Percentiles rank a stretch among this genome's conserved stretches.
Conservation (phyloP, 2,113 vertebrate species). For the Bungarus multicinctus region DNA sequence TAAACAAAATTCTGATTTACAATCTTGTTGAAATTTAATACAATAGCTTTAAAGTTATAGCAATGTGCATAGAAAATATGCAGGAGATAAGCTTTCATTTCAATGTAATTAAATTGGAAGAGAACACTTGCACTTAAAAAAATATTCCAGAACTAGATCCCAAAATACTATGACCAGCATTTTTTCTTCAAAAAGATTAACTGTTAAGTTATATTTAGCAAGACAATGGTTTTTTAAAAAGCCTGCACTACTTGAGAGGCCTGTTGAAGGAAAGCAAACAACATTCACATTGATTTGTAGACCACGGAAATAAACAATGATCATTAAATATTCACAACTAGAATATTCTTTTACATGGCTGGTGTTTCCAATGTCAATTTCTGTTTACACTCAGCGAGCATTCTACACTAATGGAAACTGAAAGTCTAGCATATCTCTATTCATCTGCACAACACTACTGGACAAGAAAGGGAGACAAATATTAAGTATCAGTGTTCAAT, state of each 20-base stretch:
- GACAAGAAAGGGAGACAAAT: neutral
- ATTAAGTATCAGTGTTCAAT: neutral
- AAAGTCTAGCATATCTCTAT: neutral
- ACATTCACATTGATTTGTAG: conserved; percentile 63
- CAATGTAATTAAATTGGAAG: conserved; percentile 69
- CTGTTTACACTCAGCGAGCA: conserved; percentile 34
- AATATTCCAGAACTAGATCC: conserved; percentile 68
- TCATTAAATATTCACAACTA: conserved; percentile 52
- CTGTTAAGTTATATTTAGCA: conserved; percentile 69
- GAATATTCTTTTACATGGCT: conserved; percentile 50
- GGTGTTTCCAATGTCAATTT: conserved; percentile 27
- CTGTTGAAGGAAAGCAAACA: conserved; percentile 60
- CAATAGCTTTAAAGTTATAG: conserved; percentile 42
- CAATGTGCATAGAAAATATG: conserved; percentile 62
- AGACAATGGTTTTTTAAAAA: conserved; percentile 44
- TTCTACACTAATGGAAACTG: neutral
- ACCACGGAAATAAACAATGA: conserved; percentile 44
- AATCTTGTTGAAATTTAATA: conserved; percentile 46
- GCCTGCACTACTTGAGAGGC: conserved; percentile 59
- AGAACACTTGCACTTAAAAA: conserved; percentile 65
- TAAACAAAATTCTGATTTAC: conserved; percentile 28
- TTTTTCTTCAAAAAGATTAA: conserved; percentile 65
- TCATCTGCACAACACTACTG: rapidly evolving
- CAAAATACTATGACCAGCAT: conserved; percentile 64
- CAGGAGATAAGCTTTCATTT: conserved; percentile 64